Conservation (phyloP, 2,888 invertebrate genomes). For the Hirtodrosophila confusa region DNA sequence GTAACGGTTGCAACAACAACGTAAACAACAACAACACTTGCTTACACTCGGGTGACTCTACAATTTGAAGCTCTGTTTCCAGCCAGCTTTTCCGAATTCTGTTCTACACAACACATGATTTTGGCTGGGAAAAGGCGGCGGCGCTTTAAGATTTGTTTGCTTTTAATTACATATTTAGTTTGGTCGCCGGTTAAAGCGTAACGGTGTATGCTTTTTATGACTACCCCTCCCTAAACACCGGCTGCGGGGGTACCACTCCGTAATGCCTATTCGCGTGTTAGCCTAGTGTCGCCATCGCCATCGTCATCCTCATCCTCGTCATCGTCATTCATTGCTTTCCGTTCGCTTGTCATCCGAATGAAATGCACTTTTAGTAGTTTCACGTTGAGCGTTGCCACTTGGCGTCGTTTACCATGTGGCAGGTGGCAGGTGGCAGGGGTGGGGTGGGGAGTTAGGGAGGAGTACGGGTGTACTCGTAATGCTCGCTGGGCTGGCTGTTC, state of each 20-base stretch:
- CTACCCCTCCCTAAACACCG: slow-evolving; percentile 11
- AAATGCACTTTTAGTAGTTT: slow-evolving; percentile 49
- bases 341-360: slow-evolving; percentile 40
- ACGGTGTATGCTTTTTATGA: slow-evolving; percentile 70
- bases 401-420: slow-evolving; percentile 17
- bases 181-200: slow-evolving; percentile 59
- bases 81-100: slow-evolving; percentile 37
- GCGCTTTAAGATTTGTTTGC: slow-evolving; percentile 61
- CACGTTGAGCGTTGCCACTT: slow-evolving; percentile 16
- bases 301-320: neutral
- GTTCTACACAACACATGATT: slow-evolving; percentile 27
- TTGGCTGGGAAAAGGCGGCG: slow-evolving; percentile 39
- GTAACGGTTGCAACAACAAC: slow-evolving; percentile 40
- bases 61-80: slow-evolving; percentile 9
- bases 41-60: slow-evolving; percentile 40
- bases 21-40: slow-evolving; percentile 16
- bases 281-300: slow-evolving; percentile 14
- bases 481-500: slow-evolving; percentile 45
- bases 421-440: too few species aligned
- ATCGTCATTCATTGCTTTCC: slow-evolving; percentile 27
- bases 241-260: neutral
- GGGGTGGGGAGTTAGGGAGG: neutral
- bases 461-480: too few species aligned
- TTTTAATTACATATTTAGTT: slow-evolving; percentile 69
- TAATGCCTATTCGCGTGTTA: slow-evolving; percentile 30